Evolutionary conservation across 2,888 invertebrate genomes (phyloP), one percentile per base, ranked within the genome.

Genomic region (Synanthedon formicaeformis): DNA sequence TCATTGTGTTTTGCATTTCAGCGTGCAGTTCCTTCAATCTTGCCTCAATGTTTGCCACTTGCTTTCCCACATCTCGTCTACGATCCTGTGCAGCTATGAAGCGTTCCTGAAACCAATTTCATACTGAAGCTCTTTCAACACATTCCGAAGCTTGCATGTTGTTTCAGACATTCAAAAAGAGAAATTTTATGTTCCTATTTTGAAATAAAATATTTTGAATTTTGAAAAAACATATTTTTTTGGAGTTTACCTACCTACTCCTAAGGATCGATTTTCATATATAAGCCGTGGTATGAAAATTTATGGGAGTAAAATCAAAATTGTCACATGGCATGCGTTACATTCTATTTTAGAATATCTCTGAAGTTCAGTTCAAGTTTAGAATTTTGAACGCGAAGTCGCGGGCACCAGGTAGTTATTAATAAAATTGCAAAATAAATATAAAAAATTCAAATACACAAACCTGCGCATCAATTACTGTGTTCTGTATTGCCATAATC

Each of bases 1-100:
- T 89, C 67, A 91, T 90, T 0, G 92, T 92, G 68, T 92, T 91
- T 63, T 94, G 94, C 75, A 95, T 88, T 65, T 95, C 93, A 0
- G 90, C 89, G 61, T 93, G 92, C 0, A 96, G 79, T 55, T 92
- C 92, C 62, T 93, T 92, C 4, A 95, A 79, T 56, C 90, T 83
- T 6, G 88, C 83, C 59, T 93, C 91, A 0, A 93, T 78, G 27
- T 84, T 82, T 3, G 89, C 84, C 23, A 94, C 74, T 65, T 91
- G 88, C 4, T 83, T 74, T 1, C 92, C 92, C 3, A 91, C 78
- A 50, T 91, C 90, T 3, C 93, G 79, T 14, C 94, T 77, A 52
- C 86, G 75, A 51, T 92, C 91, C 73, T 94, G 94, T 0, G 92
- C 90, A 34, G 81, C 67, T 59, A 91, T 87, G 64, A 94, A 90